Evolutionary conservation across 2,113 vertebrate genomes (phyloP).

Genomic region (Microcebus tavaratra): DNA sequence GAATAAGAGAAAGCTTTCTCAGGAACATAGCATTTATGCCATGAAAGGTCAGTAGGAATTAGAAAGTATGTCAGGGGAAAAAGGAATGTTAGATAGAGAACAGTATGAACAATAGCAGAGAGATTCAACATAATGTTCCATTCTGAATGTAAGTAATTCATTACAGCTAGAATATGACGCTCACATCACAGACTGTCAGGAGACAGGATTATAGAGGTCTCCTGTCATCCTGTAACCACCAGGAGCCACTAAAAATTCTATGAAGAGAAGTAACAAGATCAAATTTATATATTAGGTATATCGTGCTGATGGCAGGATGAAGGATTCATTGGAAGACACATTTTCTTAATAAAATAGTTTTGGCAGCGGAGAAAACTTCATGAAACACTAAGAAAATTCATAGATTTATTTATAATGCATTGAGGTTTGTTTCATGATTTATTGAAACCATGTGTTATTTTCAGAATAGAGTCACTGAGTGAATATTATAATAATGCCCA

Average conservation of each 20-base stretch:
- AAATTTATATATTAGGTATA: background rate
- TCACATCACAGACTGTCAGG: background rate
- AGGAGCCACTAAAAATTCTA: background rate
- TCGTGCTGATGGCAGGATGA: background rate
- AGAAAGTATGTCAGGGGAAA: background rate
- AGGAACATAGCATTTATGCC: background rate
- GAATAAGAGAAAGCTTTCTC: background rate
- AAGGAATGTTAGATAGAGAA: background rate
- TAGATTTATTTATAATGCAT: slow-evolving; percentile 49
- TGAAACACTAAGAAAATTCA: background rate
- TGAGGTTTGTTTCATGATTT: slow-evolving; percentile 30
- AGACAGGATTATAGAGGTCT: background rate
- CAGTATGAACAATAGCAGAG: background rate
- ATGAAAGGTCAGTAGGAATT: background rate
- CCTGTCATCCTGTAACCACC: background rate
- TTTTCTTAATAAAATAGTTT: slow-evolving; percentile 36
- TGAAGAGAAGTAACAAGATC: background rate
- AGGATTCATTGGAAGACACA: background rate
- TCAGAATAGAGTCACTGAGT: slow-evolving; percentile 1
- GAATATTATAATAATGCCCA: slow-evolving; percentile 30
- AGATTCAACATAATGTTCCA: background rate
- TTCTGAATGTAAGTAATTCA: background rate
- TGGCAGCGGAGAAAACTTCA: background rate
- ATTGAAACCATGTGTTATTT: slow-evolving; percentile 34
- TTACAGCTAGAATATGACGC: background rate